These are phyloP conservation scores for Melanophora roralis DNA, from an alignment of 2,888 invertebrate species.

Conservation along the genomic window DNA sequence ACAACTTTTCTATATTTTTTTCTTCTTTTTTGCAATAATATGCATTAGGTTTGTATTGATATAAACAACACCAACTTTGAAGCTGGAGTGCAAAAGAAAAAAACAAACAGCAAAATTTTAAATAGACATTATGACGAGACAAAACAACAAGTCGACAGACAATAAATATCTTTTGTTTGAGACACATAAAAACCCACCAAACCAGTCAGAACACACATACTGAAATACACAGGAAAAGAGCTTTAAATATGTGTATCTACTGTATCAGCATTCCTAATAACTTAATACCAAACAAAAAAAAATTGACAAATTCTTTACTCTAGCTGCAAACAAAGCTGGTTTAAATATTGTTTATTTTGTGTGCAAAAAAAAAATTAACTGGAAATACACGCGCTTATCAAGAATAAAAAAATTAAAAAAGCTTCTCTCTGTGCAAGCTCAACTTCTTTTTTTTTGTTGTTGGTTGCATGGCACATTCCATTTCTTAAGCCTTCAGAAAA, in stretches of 20 bases:
- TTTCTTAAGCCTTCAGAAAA: background rate
- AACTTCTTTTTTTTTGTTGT: background rate
- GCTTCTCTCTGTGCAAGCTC: conserved; percentile 10
- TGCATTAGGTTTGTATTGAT: conserved; percentile 9
- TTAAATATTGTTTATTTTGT: background rate
- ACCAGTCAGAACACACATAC: conserved; percentile 2
- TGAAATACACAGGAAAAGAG: background rate
- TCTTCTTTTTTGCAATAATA: conserved; percentile 20
- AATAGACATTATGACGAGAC: conserved; percentile 55
- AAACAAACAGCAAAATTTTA: conserved; percentile 45
- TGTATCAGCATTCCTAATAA: background rate
- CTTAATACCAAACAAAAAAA: too few relatives aligned
- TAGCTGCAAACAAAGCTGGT: conserved; percentile 4
- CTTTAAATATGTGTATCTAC: background rate
- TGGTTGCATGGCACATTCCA: conserved; percentile 33
- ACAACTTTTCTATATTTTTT: conserved; percentile 20
- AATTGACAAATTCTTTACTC: background rate
- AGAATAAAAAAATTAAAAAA: conserved; percentile 21
- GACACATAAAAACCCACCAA: conserved; percentile 22
- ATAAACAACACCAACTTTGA: background rate
- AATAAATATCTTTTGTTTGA: conserved; percentile 28
- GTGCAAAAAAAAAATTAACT: conserved; percentile 2
- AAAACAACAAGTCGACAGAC: conserved; percentile 45
- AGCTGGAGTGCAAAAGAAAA: conserved; percentile 1
- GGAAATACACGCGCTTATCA: conserved; percentile 37